Base-by-base conservation (phyloP, 2,797 vertebrate genomes). In the Gymnoscopelus braueri region DNA sequence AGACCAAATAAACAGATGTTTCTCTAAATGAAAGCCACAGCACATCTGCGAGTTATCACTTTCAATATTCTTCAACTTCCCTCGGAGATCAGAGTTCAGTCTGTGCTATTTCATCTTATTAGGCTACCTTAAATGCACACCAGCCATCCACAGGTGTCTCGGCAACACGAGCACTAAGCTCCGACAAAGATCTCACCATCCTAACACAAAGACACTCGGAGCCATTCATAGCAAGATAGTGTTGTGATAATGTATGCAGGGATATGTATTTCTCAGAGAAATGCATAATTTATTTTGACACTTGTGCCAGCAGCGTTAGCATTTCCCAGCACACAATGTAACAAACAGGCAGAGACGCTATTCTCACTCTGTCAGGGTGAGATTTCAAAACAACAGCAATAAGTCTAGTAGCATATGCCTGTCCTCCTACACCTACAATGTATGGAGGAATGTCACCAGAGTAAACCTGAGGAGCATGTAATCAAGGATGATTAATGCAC, bases 161-260 rank as follows among this genome's bases (percentile, higher is more conserved):
- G 62, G 70, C 54, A 26, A 77, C 74, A 86, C 70, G 69, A 63
- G 80, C 66, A 74, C 62, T 5, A 55, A 26, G 74, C 63, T 15
- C 64, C 75, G 60, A 64, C 81, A 72, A 74, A 86, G 82, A 13
- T 84, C 63, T 79, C 81, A 72, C 70, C 49, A 75, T 85, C 72
- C 74, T 79, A 77, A 87, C 77, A 86, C 82, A 79, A 84, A 90
- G 79, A 84, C 80, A 85, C 80, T 76, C 68, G 39, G 72, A 80
- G 6, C 39, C 39, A 44, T 78, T 85, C 79, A 65, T 26, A 73
- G 71, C 69, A 69, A 86, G 84, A 90, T 88, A 88, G 83, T 80
- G 81, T 81, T 80, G 83, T 75, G 76, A 85, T 91, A 90, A 91
- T 91, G 83, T 87, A 92, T 93, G 91, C 89, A 83, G 85, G 69